Evolutionary conservation across 2,113 vertebrate species (phyloP).

Genomic region (Cyanistes caeruleus): DNA sequence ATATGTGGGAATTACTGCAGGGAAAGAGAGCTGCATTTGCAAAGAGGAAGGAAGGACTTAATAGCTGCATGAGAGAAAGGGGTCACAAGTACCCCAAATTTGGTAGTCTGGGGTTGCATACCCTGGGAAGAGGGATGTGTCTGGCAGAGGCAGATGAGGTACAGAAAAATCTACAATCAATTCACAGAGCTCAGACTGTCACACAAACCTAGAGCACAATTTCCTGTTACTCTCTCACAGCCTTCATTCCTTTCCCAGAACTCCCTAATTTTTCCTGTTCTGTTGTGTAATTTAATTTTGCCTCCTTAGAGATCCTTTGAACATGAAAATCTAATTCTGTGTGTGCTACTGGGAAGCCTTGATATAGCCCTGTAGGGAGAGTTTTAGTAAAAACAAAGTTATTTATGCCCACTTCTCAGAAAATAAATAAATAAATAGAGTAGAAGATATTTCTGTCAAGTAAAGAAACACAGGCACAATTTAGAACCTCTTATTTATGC

Average conservation of each 20-base stretch:
- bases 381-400: constrained; percentile 4
- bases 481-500: neutral
- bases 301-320: constrained; percentile 13
- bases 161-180: neutral
- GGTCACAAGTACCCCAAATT: neutral
- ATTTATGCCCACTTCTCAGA: constrained; percentile 11
- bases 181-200: neutral
- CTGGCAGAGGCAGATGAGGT: neutral
- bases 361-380: constrained; percentile 26
- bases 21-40: neutral
- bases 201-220: neutral
- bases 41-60: neutral
- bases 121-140: neutral
- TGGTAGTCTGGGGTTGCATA: neutral
- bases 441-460: neutral
- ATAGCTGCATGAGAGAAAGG: neutral
- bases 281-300: constrained; percentile 48
- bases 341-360: constrained; percentile 25
- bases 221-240: neutral
- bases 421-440: neutral
- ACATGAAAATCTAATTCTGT: constrained; percentile 53
- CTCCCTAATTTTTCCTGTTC: neutral
- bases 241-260: neutral
- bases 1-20: neutral
- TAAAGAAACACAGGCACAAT: neutral